Base-by-base conservation (phyloP, 30 jellyfish, hydroid and myxozoan species). In the Cassiopea andromeda region DNA sequence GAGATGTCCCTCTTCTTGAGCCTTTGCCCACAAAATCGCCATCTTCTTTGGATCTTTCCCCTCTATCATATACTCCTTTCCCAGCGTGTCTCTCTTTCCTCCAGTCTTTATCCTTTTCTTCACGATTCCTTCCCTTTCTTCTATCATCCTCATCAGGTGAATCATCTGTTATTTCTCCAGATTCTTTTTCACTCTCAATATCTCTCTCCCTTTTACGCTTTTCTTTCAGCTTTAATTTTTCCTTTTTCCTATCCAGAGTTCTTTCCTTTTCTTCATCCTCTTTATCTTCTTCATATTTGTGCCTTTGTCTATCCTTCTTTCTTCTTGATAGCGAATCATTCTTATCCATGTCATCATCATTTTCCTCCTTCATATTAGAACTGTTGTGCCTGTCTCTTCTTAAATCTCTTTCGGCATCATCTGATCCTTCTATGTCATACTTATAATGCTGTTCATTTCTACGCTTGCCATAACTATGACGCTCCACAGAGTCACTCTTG, bases 81-180 rank as follows among this genome's bases (percentile, higher is more conserved):
- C 14, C 73, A 17, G 43, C 19, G 50, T 38, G 78, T 1, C 44
- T 64, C 74, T 82, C 60, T 48, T 68, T 48, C 57, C 1, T 3
- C 79, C 8, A 70, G 19, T 43, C 69, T 16, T 46, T 67, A 44
- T 43, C 18, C 49, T 48, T 50, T 44, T 59, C 48, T 38, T 61
- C 69, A 38, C n/a, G 79, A 81, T 18, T 46, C 77, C 48, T 81
- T 27, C 81, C 44, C 45, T 78, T 61, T 44, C 46, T 19, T 10
- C 1, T n/a, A 3, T 46, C 81, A 4, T 60, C 73, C 6, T 85
- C 85, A 7, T 48, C 45, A n/a, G 78, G 44, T 10, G 72, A 49
- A 14, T 84, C 85, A 49, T 83, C 94, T 18, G 94, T 77, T 15
- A 87, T 15, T 72, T 87, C 94, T 17, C 94, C 94, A 5, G 94